Conservation (phyloP, 2,888 invertebrate species). For the Lochmaea crataegi region DNA sequence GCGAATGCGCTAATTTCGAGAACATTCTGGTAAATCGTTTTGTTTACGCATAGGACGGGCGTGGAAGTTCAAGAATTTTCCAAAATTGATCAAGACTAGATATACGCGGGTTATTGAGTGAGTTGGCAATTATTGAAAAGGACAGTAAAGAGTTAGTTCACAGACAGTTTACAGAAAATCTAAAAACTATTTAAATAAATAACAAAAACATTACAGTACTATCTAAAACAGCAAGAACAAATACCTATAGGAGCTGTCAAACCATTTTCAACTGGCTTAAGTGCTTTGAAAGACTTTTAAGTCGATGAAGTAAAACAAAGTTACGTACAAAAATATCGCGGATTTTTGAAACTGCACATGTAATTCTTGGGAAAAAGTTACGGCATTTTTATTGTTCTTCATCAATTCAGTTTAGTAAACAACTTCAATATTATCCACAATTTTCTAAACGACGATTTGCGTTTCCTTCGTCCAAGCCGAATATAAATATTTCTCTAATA, state of each 20-base stretch:
- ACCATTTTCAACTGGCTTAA: not conserved
- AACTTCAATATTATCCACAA: not conserved
- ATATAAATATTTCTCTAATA: not conserved
- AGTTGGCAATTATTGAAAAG: too few relatives aligned
- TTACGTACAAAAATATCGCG: not conserved
- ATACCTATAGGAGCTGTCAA: not conserved
- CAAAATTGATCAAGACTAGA: too few relatives aligned
- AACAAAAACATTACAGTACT: too few relatives aligned
- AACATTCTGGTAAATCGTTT: too few relatives aligned
- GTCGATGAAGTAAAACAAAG: not conserved
- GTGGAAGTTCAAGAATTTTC: too few relatives aligned
- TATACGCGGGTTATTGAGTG: too few relatives aligned
- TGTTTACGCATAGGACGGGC: too few relatives aligned
- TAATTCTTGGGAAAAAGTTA: not conserved
- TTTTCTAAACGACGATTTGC: not conserved
- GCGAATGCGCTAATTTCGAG: too few relatives aligned
- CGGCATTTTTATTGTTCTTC: not conserved
- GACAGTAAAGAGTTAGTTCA: too few relatives aligned
- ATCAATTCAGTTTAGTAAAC: not conserved
- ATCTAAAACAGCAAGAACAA: too few relatives aligned
- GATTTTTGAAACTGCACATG: not conserved
- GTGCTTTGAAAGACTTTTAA: not conserved
- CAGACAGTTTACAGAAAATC: too few relatives aligned
- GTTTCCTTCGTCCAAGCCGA: not conserved
- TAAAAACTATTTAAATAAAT: too few relatives aligned